These are phyloP conservation scores for Amphipyra tragopoginis DNA, from an alignment of 2,888 invertebrate species.

Conservation along the genomic window DNA sequence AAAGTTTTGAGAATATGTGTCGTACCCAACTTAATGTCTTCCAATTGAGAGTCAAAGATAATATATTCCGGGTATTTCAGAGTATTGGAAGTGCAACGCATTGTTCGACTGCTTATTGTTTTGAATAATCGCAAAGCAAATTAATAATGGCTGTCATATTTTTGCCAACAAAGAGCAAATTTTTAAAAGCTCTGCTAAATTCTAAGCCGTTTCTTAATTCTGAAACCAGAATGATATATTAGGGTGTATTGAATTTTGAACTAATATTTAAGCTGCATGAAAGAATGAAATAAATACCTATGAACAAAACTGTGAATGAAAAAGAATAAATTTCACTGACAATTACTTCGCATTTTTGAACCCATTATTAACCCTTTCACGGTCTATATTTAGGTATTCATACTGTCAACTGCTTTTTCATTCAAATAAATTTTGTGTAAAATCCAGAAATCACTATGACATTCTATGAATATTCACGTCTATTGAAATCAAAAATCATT, in stretches of 20 bases:
- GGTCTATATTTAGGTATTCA: neutral
- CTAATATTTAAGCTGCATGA: neutral
- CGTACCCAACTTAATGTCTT: conserved; percentile 71
- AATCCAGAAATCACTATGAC: neutral
- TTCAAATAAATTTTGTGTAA: neutral
- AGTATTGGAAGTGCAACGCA: conserved; percentile 56
- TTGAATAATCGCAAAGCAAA: conserved; percentile 17
- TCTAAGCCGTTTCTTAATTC: neutral
- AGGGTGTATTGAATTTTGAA: neutral
- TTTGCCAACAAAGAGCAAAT: neutral
- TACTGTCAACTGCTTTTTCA: neutral
- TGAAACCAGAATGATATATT: neutral
- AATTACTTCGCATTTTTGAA: neutral
- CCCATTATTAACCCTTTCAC: neutral
- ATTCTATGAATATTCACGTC: neutral
- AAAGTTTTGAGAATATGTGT: conserved; percentile 79
- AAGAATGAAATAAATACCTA: no score
- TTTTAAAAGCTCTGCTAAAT: neutral
- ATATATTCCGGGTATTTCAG: conserved; percentile 58
- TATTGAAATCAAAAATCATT: neutral
- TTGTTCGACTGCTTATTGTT: conserved; percentile 55
- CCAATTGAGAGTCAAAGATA: conserved; percentile 72
- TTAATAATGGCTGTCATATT: neutral
- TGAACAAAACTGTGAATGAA: neutral
- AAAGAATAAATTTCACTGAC: no score